phyloP scores from a whole-genome alignment of 2,888 invertebrate genomes.

The Octonoba sinensis region DNA sequence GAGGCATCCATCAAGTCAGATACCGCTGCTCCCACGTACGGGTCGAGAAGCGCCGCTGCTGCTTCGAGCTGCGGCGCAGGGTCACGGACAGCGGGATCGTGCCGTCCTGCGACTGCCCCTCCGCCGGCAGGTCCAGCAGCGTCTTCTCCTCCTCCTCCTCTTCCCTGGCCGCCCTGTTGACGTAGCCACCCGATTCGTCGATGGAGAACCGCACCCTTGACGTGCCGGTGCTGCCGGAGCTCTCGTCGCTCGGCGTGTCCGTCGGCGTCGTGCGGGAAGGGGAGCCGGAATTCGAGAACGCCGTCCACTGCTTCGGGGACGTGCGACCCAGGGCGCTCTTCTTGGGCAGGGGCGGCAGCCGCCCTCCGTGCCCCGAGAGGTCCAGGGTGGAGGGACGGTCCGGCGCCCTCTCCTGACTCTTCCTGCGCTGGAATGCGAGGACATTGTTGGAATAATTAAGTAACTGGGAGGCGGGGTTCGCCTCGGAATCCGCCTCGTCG shows the following conservation, averaged over 20 bases:
- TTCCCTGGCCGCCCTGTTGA: slow-evolving; percentile 43
- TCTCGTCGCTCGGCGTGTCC: slow-evolving; percentile 73
- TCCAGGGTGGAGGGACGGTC: slow-evolving; percentile 55
- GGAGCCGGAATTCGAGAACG: slow-evolving; percentile 70
- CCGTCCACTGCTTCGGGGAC: slow-evolving; percentile 61
- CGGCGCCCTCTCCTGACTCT: slow-evolving; percentile 44
- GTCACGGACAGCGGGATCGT: slow-evolving; percentile 74
- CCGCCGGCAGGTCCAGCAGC: slow-evolving; percentile 76
- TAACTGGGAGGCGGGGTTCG: slow-evolving; percentile 33
- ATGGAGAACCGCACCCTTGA: slow-evolving; percentile 72
- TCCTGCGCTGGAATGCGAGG: slow-evolving; percentile 34
- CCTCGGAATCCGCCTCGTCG: slow-evolving; percentile 75
- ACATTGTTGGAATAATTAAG: slow-evolving; percentile 54
- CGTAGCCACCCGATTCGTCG: slow-evolving; percentile 66
- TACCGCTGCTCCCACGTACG: slow-evolving; percentile 46
- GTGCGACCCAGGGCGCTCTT: slow-evolving; percentile 55
- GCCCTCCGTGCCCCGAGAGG: slow-evolving; percentile 28
- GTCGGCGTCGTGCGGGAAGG: slow-evolving; percentile 73
- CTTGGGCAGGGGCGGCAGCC: slow-evolving; percentile 67
- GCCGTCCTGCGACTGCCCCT: slow-evolving; percentile 75
- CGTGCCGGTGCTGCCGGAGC: slow-evolving; percentile 74
- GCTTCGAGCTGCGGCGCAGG: slow-evolving; percentile 38
- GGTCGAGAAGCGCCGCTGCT: slow-evolving; percentile 30
- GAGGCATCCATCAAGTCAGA: slow-evolving; percentile 28
- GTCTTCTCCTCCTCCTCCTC: slow-evolving; percentile 70